phyloP scores from a whole-genome alignment of 2,797 vertebrate genomes.

The Urocyon cinereoargenteus region DNA sequence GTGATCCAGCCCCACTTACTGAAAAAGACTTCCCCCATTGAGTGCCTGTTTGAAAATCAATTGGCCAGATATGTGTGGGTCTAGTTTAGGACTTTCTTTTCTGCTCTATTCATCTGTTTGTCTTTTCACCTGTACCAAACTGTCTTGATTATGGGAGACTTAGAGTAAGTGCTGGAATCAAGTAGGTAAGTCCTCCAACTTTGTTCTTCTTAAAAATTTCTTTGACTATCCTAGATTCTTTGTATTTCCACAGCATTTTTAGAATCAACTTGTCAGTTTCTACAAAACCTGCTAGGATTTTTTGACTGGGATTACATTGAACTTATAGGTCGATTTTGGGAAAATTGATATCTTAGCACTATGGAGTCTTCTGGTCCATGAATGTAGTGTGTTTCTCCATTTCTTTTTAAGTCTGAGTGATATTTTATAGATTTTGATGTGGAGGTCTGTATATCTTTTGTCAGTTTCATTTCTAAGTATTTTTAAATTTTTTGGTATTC shows the following conservation, averaged over 20 bases:
- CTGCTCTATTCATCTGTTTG: background rate
- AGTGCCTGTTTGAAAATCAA: background rate
- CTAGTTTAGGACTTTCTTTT: background rate
- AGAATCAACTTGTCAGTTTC: background rate
- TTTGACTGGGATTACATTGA: background rate
- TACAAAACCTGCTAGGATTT: background rate
- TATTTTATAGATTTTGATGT: background rate
- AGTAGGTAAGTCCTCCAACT: background rate
- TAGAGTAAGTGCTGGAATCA: background rate
- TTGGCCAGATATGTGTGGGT: background rate
- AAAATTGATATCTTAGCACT: background rate
- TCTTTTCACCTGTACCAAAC: constrained; percentile 13
- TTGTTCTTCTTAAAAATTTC: background rate
- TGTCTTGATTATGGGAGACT: background rate
- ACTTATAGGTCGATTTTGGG: background rate
- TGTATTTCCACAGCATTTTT: background rate
- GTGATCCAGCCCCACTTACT: background rate
- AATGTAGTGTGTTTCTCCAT: background rate
- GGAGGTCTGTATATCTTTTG: background rate
- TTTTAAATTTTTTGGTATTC: background rate
- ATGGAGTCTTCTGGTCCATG: background rate
- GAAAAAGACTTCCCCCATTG: background rate
- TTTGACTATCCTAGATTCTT: background rate
- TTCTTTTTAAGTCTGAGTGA: background rate
- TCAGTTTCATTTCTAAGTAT: background rate